phyloP scores from a whole-genome alignment of 2,888 invertebrate genomes.

The Itoplectis maculator region DNA sequence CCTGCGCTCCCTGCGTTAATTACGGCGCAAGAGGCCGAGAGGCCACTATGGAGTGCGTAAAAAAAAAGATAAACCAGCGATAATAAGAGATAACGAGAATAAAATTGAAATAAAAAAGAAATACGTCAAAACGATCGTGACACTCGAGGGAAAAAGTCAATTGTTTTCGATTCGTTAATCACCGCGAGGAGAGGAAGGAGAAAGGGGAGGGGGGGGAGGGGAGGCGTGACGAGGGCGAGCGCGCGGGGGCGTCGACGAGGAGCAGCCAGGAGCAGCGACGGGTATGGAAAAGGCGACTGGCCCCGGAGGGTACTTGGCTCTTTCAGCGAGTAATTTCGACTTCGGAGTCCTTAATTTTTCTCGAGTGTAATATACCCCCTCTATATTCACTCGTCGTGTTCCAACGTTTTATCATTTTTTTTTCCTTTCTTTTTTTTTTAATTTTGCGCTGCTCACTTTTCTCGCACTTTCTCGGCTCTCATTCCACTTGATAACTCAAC shows the following conservation, averaged over 20 bases:
- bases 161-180: slow-evolving; percentile 62
- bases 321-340: slow-evolving; percentile 49
- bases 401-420: slow-evolving; percentile 6
- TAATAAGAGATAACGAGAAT: slow-evolving; percentile 15
- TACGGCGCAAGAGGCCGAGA: background rate
- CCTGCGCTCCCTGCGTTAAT: too few species aligned
- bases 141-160: slow-evolving; percentile 32
- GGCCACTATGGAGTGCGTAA: background rate
- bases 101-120: slow-evolving; percentile 3
- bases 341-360: slow-evolving; percentile 57
- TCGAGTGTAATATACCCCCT: slow-evolving; percentile 30
- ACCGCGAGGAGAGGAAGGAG: slow-evolving; percentile 23
- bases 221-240: slow-evolving; percentile 24
- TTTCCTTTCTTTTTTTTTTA: background rate
- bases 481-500: background rate
- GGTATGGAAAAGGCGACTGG: slow-evolving; percentile 17
- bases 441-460: background rate
- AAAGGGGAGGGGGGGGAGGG: too few species aligned
- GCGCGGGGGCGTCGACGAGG: slow-evolving; percentile 9
- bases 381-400: background rate
- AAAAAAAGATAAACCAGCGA: background rate
- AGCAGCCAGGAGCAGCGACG: background rate
- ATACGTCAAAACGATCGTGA: slow-evolving; percentile 4
- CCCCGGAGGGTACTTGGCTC: slow-evolving; percentile 54
- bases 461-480: background rate